These are phyloP conservation scores for Cebidichthys violaceus DNA, from an alignment of 2,113 vertebrate genomes.

Conservation along the genomic window DNA sequence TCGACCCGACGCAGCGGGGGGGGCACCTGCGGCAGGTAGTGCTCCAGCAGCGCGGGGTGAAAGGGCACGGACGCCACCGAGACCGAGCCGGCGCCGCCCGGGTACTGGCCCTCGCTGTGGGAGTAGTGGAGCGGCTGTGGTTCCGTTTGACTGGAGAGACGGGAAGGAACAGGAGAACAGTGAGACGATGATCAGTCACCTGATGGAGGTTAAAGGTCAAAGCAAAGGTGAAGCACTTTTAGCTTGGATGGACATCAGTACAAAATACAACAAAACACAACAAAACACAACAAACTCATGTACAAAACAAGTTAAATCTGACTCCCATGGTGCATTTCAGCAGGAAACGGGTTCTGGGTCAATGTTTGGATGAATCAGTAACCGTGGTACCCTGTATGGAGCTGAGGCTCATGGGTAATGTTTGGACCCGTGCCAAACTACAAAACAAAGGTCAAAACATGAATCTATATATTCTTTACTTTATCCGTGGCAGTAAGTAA, in stretches of 20 bases:
- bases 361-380: background rate
- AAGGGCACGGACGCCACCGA: constrained; percentile 84
- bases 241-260: too few species aligned
- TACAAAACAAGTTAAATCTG: background rate
- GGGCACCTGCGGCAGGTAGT: constrained; percentile 86
- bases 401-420: background rate
- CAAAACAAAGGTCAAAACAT: too few species aligned
- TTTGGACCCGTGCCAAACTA: too few species aligned
- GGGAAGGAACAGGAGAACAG: background rate
- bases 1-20: constrained; percentile 70
- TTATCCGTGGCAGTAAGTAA: background rate
- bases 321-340: background rate
- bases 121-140: constrained; percentile 87
- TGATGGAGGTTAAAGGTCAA: background rate
- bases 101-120: constrained; percentile 86
- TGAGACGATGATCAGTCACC: too few species aligned
- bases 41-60: constrained; percentile 88
- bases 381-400: background rate
- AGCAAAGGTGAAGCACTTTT: too few species aligned
- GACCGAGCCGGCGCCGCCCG: constrained; percentile 73
- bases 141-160: constrained; percentile 85
- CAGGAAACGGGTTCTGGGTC: too few species aligned
- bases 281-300: background rate
- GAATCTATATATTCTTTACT: too few species aligned
- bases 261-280: too few species aligned